Conservation (phyloP, 1,140 invertebrate genomes). For the Caenorhabditis briggsae region DNA sequence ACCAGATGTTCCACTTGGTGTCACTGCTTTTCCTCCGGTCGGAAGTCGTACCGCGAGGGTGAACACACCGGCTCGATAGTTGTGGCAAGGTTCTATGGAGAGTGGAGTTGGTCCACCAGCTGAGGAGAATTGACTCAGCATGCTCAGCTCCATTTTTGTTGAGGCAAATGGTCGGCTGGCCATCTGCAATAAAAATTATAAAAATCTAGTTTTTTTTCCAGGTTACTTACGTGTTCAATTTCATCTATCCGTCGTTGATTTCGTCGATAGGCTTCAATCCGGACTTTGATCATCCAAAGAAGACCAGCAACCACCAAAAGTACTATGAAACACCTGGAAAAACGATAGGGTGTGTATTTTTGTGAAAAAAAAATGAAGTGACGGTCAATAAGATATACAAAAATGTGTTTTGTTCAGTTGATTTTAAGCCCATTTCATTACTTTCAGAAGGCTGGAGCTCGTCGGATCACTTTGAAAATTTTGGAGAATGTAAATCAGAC, state of each 20-base stretch:
- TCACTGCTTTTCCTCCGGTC: constrained; percentile 72
- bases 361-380: no score
- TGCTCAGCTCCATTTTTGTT: constrained; percentile 72
- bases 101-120: constrained; percentile 71
- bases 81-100: constrained; percentile 75
- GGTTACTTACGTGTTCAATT: constrained; percentile 64
- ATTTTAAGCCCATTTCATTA: no score
- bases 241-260: constrained; percentile 66
- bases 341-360: no score
- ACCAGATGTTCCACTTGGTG: constrained; percentile 76
- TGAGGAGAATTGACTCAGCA: constrained; percentile 34
- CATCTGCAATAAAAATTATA: constrained; percentile 66
- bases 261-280: constrained; percentile 64
- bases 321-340: constrained; percentile 78
- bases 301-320: constrained; percentile 76
- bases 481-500: no score
- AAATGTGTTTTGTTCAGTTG: no score
- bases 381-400: no score
- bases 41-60: constrained; percentile 75
- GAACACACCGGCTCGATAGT: constrained; percentile 75
- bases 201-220: no score
- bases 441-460: no score
- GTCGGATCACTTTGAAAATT: no score
- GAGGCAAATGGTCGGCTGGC: constrained; percentile 75
- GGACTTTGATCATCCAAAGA: constrained; percentile 76